Percentiles rank a stretch among this genome's conserved stretches.
These are phyloP conservation scores for Chloroclystis v-ata DNA, from an alignment of 2,888 invertebrate species.

Conservation along the genomic window DNA sequence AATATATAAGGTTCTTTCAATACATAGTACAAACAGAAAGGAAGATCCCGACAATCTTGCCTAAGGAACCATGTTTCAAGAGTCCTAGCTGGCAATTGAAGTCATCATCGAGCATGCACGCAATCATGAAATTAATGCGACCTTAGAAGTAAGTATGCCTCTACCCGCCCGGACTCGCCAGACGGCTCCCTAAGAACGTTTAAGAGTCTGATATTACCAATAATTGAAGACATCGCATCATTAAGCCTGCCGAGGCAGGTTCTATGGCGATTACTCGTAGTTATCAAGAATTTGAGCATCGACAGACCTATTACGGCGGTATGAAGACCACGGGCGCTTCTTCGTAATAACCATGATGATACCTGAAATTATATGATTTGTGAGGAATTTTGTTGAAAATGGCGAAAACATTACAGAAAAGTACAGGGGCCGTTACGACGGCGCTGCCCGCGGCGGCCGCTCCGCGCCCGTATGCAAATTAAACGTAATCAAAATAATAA, in stretches of 20 bases:
- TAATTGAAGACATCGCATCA: constrained; percentile 70
- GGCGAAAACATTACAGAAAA: constrained; percentile 79
- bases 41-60: too few relatives aligned
- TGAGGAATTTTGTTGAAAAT: constrained; percentile 77
- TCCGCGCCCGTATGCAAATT: constrained; percentile 72
- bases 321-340: constrained; percentile 67
- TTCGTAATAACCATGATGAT: constrained; percentile 77
- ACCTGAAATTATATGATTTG: constrained; percentile 77
- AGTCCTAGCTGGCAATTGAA: constrained; percentile 2
- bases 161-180: constrained; percentile 44
- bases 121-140: constrained; percentile 40
- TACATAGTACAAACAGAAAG: not conserved
- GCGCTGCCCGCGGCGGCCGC: constrained; percentile 50
- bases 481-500: constrained; percentile 78
- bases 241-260: constrained; percentile 66
- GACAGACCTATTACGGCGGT: constrained; percentile 66
- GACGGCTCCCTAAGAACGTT: constrained; percentile 72
- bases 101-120: constrained; percentile 20
- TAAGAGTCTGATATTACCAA: constrained; percentile 73
- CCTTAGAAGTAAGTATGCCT: constrained; percentile 46
- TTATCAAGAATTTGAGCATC: constrained; percentile 74
- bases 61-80: not conserved
- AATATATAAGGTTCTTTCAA: too few relatives aligned
- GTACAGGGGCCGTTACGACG: constrained; percentile 72
- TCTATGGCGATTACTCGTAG: constrained; percentile 75